phyloP scores from a whole-genome alignment of 2,797 vertebrate genomes.

The Eulemur coronatus region DNA sequence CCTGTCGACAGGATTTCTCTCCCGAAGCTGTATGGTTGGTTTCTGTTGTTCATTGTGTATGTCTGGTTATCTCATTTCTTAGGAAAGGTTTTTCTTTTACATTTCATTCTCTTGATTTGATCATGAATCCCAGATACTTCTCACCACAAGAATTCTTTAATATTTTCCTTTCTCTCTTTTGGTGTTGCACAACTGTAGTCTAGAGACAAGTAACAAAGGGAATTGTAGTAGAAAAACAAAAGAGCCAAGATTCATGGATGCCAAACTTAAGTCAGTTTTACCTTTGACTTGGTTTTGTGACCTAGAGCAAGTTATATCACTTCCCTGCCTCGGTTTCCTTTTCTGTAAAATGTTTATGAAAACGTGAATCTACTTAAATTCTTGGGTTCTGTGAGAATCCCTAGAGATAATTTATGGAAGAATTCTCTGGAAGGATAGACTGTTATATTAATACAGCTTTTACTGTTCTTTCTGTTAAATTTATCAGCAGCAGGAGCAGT shows the following conservation, averaged over 20 bases:
- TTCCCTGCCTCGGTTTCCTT: neutral
- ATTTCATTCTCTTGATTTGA: neutral
- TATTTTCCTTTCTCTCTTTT: neutral
- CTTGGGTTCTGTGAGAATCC: neutral
- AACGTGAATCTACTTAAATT: neutral
- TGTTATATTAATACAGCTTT: neutral
- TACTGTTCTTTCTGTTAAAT: neutral
- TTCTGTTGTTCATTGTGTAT: neutral
- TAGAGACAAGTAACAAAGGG: neutral
- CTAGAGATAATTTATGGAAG: neutral
- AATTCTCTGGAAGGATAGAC: neutral
- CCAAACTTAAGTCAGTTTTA: neutral
- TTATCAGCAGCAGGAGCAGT: neutral
- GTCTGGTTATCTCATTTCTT: slow-evolving; percentile 26
- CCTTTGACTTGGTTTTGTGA: neutral
- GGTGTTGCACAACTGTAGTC: rapidly evolving
- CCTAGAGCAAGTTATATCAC: neutral
- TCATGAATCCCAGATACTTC: neutral
- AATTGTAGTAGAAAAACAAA: neutral
- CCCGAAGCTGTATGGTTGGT: neutral
- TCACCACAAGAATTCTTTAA: neutral
- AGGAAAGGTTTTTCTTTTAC: neutral
- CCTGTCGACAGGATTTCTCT: neutral
- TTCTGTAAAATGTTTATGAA: slow-evolving; percentile 14
- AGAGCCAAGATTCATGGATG: neutral